Percentiles rank a stretch among this genome's conserved stretches.
phyloP scores from a whole-genome alignment of 2,888 invertebrate genomes.

The Pterostichus madidus region DNA sequence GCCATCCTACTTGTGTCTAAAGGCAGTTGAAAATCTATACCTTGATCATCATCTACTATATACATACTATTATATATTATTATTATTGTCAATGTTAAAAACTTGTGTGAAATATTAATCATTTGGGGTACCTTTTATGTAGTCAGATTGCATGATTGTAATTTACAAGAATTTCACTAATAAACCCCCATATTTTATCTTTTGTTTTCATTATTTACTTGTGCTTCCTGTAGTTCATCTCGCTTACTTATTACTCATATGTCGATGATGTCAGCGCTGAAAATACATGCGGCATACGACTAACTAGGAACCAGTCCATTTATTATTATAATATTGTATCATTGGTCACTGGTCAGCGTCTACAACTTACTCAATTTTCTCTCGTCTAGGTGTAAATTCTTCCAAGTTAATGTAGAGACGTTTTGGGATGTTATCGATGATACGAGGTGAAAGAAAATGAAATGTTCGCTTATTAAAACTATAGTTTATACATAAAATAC shows the following conservation, averaged over 20 bases:
- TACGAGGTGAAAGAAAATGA: conserved; percentile 40
- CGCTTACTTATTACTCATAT: conserved; percentile 59
- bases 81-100: conserved; percentile 66
- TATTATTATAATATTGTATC: conserved; percentile 28
- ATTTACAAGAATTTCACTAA: conserved; percentile 65
- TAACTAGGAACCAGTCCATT: conserved; percentile 26
- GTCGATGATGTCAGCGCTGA: conserved; percentile 54
- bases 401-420: conserved; percentile 11
- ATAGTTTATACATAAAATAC: conserved; percentile 67
- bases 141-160: conserved; percentile 66
- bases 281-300: conserved; percentile 40
- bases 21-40: conserved; percentile 64
- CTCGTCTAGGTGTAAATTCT: neutral
- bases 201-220: conserved; percentile 63
- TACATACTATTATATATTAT: conserved; percentile 66
- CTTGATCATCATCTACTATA: conserved; percentile 60
- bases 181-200: conserved; percentile 67
- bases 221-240: conserved; percentile 66
- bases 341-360: conserved; percentile 5
- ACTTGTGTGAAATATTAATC: conserved; percentile 65
- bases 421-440: conserved; percentile 27
- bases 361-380: no score
- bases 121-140: conserved; percentile 65
- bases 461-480: conserved; percentile 65
- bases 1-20: conserved; percentile 46